Evolutionary conservation across 2,113 vertebrate species (phyloP), one percentile per base, ranked within the genome.

Genomic region (Terrapene triunguis): DNA sequence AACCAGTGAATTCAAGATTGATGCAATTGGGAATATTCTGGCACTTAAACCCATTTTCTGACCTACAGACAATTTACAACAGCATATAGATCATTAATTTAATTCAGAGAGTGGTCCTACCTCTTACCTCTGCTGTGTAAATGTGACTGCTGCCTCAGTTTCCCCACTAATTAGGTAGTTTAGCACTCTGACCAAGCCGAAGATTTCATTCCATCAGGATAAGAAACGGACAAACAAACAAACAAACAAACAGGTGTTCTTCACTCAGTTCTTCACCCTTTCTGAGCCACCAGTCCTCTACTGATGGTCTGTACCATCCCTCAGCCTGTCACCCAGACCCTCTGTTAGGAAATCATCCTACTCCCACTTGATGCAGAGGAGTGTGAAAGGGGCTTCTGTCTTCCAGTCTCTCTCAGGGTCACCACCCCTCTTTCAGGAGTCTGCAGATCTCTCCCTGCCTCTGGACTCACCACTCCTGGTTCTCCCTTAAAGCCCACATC

Each of bases 81-180:
- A 92, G 65, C 17, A 17, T 0, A 87, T 79, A 27, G n/a, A 87
- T 91, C 42, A 78, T 13, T 78, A 12, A 42, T 78, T 27, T 47
- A 44, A 91, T 42, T 42, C 57, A n/a, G 84, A 78, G 72, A 78
- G 14, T 38, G 79, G 25, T 65, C 89, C 62, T 38, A 5, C 62
- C 3, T 6, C 44, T 89, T 82, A 88, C 69, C 65, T 3, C 4
- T 7, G 2, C 44, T 72, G 51, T n/a, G 86, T 50, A 10, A 44
- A 65, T 32, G 9, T 78, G 21, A 25, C 51, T 0, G 0, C 5
- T 59, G 54, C 87, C 7, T 55, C 72, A 35, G 8, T 51, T 91
- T 76, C 19, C 22, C 0, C 0, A 32, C 19, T 78, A 38, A 51
- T 9, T 4, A 59, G 29, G 59, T 10, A 55, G 35, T 59, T 72